Evolutionary conservation across 2,113 vertebrate genomes (phyloP).

Genomic region (Mellivora capensis): DNA sequence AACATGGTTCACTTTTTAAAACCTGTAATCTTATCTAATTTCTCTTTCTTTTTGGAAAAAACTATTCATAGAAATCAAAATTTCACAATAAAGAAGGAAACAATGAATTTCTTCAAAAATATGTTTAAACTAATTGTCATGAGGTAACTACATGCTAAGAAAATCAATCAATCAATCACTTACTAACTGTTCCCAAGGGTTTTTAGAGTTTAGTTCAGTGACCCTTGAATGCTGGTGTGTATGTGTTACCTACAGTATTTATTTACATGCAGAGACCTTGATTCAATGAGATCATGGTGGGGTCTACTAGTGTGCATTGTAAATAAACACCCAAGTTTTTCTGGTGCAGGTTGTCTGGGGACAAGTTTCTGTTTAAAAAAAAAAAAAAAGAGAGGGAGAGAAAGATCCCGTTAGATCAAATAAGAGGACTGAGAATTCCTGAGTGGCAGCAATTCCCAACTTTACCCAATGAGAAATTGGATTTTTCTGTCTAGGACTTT

Average conservation of each 20-base stretch:
- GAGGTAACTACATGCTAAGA: neutral
- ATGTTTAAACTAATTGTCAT: neutral
- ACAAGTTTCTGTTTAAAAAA: neutral
- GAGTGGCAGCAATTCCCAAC: neutral
- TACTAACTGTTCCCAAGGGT: neutral
- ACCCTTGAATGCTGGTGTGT: neutral
- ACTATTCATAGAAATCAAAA: neutral
- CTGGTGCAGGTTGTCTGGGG: neutral
- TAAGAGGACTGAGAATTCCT: slow-evolving; percentile 4
- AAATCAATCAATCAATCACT: neutral
- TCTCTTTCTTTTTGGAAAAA: neutral
- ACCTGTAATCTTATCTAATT: neutral
- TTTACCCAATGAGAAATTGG: slow-evolving; percentile 13
- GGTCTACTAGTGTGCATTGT: neutral
- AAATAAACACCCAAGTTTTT: neutral
- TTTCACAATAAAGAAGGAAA: neutral
- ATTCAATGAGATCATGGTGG: neutral
- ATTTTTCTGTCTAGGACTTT: slow-evolving; percentile 39
- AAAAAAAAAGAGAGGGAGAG: neutral
- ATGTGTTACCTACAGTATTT: neutral
- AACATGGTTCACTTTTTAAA: neutral
- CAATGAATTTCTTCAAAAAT: neutral
- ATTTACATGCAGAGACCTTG: neutral
- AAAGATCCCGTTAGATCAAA: neutral
- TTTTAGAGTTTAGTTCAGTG: neutral